Conservation (phyloP, 2,797 vertebrate genomes). For the Crenuchus spilurus region DNA sequence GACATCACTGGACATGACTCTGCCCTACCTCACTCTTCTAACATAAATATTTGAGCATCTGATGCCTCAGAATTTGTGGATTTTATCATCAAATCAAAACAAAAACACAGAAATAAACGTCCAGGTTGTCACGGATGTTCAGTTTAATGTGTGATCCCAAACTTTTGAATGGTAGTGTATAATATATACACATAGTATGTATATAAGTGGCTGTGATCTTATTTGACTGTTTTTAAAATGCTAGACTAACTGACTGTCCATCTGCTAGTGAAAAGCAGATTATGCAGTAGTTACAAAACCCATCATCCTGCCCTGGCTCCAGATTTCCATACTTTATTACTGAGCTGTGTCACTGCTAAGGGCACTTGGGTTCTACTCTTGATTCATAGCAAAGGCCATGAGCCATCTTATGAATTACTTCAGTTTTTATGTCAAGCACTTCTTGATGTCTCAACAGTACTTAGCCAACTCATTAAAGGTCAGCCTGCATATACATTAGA, state of each 20-base stretch:
- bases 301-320: background rate
- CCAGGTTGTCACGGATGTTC: no score
- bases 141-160: no score
- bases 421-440: background rate
- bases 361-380: background rate
- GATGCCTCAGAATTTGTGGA: no score
- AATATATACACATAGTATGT: no score
- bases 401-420: background rate
- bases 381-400: background rate
- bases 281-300: background rate
- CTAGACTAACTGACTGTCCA: background rate
- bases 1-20: no score
- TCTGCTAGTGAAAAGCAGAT: background rate
- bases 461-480: constrained; percentile 12
- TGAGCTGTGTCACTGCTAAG: background rate
- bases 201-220: background rate
- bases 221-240: background rate
- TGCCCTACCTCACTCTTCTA: no score
- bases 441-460: background rate
- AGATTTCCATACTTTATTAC: background rate
- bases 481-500: background rate
- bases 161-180: no score
- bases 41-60: no score
- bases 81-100: no score
- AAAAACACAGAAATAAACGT: no score